Conservation (phyloP, 2,888 invertebrate species). For the Antheraea assamensis region DNA sequence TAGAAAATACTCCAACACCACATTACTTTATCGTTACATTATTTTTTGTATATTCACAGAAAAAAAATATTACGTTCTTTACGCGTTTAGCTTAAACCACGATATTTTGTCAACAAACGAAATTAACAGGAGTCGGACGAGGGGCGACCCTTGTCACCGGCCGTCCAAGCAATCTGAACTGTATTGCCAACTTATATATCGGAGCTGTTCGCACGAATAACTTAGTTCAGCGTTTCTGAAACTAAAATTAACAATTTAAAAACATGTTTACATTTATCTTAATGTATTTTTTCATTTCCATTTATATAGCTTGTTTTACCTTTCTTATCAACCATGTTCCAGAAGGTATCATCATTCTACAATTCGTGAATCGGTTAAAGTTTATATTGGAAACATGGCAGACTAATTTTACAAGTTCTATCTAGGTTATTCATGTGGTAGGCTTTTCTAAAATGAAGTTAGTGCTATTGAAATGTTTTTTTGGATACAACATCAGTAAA, state of each 20-base stretch:
- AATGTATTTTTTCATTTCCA: background rate
- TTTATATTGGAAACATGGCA: too few relatives aligned
- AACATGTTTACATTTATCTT: background rate
- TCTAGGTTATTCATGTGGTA: too few relatives aligned
- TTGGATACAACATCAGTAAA: too few relatives aligned
- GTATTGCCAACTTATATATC: slow-evolving; percentile 49
- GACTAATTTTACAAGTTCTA: too few relatives aligned
- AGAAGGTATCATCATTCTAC: too few relatives aligned
- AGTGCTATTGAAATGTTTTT: too few relatives aligned
- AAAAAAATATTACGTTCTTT: background rate
- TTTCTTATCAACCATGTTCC: too few relatives aligned
- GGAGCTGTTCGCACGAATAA: slow-evolving; percentile 27
- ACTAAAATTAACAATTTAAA: background rate
- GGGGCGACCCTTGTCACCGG: slow-evolving; percentile 57
- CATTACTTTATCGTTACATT: background rate
- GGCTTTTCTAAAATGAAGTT: too few relatives aligned
- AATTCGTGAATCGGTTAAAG: too few relatives aligned
- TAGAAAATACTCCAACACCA: too few relatives aligned
- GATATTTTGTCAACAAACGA: slow-evolving; percentile 49
- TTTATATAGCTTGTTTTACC: background rate
- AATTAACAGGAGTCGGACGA: slow-evolving; percentile 54
- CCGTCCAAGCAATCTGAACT: slow-evolving; percentile 37
- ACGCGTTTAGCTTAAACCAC: slow-evolving; percentile 18
- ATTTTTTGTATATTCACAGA: background rate
- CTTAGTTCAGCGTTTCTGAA: slow-evolving; percentile 3